Percentiles rank a stretch among this genome's conserved stretches.
Conservation (phyloP, 1,140 invertebrate species). For the Pogonognathellus flavescens region DNA sequence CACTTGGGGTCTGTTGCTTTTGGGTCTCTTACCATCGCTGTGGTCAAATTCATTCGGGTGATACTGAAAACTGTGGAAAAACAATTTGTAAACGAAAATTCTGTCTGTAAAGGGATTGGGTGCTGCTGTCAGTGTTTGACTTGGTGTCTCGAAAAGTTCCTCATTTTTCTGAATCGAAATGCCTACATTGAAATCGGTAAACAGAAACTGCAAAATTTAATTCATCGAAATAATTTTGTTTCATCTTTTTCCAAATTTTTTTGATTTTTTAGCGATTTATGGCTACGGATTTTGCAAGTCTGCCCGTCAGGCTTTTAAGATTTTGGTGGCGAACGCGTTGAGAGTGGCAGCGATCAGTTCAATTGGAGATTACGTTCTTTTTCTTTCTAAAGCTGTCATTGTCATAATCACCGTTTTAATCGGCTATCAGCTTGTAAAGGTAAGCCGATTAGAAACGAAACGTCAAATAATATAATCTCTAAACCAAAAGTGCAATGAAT, state of each 20-base stretch:
- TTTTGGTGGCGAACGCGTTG: conserved; percentile 77
- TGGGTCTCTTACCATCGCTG: conserved; percentile 81
- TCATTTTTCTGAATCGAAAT: conserved; percentile 82
- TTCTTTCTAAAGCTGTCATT: conserved; percentile 81
- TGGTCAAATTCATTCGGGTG: conserved; percentile 78
- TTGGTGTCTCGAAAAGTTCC: conserved; percentile 80
- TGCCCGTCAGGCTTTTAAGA: conserved; percentile 76
- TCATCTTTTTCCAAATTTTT: no score
- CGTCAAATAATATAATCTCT: no score
- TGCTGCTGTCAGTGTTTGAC: conserved; percentile 82
- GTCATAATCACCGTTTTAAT: conserved; percentile 77
- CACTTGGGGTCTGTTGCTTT: conserved; percentile 85
- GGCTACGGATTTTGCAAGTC: conserved; percentile 79
- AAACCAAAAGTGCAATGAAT: not conserved
- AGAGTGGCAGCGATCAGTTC: conserved; percentile 82
- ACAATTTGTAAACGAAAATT: conserved; percentile 52
- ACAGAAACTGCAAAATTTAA: no score
- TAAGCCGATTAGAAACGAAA: no score
- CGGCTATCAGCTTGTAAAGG: conserved; percentile 77
- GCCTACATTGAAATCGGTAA: conserved; percentile 85
- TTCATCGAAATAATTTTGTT: no score
- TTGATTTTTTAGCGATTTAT: conserved; percentile 76
- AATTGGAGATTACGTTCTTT: conserved; percentile 83
- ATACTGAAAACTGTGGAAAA: conserved; percentile 73
- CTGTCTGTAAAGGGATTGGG: conserved; percentile 69